Evolutionary conservation across 2,888 invertebrate genomes (phyloP).

Genomic region (Agonum fuliginosum): DNA sequence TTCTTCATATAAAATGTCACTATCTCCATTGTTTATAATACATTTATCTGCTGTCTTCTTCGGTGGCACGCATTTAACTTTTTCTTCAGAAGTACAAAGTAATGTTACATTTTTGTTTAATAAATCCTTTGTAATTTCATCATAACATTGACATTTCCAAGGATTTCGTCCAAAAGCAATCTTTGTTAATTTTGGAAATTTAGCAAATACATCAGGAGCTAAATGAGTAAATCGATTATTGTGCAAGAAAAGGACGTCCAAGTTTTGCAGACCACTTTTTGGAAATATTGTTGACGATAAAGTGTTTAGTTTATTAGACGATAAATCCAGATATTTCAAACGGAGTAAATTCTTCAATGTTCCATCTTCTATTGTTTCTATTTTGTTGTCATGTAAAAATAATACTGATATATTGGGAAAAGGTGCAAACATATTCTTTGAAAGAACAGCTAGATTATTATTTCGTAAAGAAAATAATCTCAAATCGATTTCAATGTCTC

Average conservation of each 20-base stretch:
- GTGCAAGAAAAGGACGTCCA: slow-evolving; percentile 18
- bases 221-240: slow-evolving; percentile 39
- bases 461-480: too few species aligned
- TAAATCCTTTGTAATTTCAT: background rate
- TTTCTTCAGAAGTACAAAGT: background rate
- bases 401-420: too few species aligned
- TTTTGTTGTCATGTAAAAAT: too few species aligned
- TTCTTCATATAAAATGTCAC: background rate
- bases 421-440: too few species aligned
- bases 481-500: too few species aligned
- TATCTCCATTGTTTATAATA: background rate
- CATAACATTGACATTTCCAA: slow-evolving; percentile 39
- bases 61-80: background rate
- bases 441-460: too few species aligned
- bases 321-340: too few species aligned
- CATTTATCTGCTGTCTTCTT: background rate
- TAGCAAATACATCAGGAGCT: slow-evolving; percentile 1
- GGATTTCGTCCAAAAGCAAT: slow-evolving; percentile 48
- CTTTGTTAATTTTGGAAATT: slow-evolving; percentile 11
- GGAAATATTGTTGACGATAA: too few species aligned
- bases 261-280: background rate
- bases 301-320: too few species aligned
- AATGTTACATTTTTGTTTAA: background rate
- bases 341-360: too few species aligned
- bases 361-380: too few species aligned